Percentiles rank a stretch among this genome's conserved stretches.
Conservation (phyloP, 53 echinoderm and acorn worm species). For the Paracentrotus lividus region DNA sequence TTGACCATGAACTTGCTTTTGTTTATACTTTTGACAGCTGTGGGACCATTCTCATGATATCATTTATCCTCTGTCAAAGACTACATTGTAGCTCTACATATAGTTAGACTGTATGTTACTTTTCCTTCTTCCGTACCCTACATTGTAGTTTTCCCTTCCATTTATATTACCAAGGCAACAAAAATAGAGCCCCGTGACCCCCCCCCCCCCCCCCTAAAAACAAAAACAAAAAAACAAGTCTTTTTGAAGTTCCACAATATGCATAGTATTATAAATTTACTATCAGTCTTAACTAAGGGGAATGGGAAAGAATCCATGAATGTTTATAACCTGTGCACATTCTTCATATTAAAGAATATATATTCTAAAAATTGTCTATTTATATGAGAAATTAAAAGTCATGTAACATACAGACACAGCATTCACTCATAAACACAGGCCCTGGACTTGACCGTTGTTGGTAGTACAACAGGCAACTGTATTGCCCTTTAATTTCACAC, state of each 20-base stretch:
- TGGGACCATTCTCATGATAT: not conserved
- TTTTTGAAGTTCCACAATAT: no score
- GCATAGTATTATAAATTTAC: no score
- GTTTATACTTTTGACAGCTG: conserved; percentile 1
- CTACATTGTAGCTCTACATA: not conserved
- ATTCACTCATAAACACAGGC: not conserved
- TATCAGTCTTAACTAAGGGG: no score
- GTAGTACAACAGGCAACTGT: not conserved
- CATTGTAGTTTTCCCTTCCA: not conserved
- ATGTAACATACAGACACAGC: not conserved
- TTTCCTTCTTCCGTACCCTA: not conserved
- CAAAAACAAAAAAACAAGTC: not conserved
- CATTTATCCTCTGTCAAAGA: not conserved
- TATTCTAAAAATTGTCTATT: not conserved
- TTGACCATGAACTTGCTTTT: not conserved
- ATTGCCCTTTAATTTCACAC: not conserved
- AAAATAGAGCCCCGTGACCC: not conserved
- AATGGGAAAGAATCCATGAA: no score
- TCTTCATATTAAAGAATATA: no score
- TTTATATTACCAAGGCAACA: not conserved
- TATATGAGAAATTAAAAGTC: not conserved
- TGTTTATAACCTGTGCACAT: no score
- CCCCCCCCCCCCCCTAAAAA: not conserved
- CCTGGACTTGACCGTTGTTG: not conserved
- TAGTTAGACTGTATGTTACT: not conserved